Evolutionary conservation across 2,113 vertebrate species (phyloP), one percentile per base, ranked within the genome.

Genomic region (Manacus vitellinus): DNA sequence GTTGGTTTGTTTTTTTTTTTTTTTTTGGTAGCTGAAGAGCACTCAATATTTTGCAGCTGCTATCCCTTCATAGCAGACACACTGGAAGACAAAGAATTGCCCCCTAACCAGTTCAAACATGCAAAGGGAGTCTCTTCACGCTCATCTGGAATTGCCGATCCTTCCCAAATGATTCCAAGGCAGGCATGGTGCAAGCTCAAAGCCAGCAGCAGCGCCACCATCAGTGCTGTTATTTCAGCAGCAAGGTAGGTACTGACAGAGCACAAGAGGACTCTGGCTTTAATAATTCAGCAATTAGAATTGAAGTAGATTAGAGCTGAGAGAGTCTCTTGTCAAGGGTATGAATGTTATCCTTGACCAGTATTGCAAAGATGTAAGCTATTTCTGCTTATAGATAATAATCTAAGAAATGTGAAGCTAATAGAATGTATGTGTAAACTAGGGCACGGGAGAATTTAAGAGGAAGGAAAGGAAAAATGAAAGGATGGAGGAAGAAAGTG

Each of bases 341-440:
- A 58, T 61, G 71, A 87, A 84, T 85, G 71, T 91, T 95, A 88
- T 90, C 93, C 92, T 96, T 97, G 94, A 97, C 89, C 91, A 96
- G 33, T 25, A 92, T 25, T 93, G 76, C 55, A 94, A 94, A 89
- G 72, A 63, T 74, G 70, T 68, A 88, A 79, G 85, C 49, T 70
- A 81, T 66, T 94, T 96, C 66, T 94, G 37, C 58, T 92, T 49
- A 72, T 20, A 93, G 89, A 65, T 89, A 89, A 55, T 92, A 83
- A 93, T 72, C n/a, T 81, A 37, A 94, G 92, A 97, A 81, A 51
- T 20, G n/a, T 68, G 83, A 90, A 77, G 74, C 59, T 91, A 81
- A 89, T 58, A 68, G 28, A 65, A 15, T 43, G 20, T 10, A 18
- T 24, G 43, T 21, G 39, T 55, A 88, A 77, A 84, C 46, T 31